Evolutionary conservation across 2,797 vertebrate species (phyloP).

Genomic region (Lophius americanus): DNA sequence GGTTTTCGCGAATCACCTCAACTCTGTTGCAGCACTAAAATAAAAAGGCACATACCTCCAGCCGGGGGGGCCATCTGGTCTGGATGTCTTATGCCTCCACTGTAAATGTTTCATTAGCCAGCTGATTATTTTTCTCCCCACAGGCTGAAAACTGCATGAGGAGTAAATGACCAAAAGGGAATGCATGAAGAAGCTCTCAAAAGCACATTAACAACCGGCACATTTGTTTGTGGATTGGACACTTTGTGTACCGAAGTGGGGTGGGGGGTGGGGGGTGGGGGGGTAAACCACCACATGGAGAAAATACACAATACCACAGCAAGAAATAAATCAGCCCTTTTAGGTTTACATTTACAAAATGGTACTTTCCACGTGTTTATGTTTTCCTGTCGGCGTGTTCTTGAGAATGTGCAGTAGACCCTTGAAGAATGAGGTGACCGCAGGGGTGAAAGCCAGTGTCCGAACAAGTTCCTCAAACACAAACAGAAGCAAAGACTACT

Average conservation of each 20-base stretch:
- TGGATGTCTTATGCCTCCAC: conserved; percentile 20
- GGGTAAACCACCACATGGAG: background rate
- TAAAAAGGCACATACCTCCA: conserved; percentile 47
- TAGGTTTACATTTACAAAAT: conserved; percentile 10
- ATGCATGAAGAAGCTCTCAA: conserved; percentile 10
- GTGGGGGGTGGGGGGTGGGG: no score
- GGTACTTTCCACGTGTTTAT: conserved; percentile 15
- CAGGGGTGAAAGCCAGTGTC: background rate
- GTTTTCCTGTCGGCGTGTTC: background rate
- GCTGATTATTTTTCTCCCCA: conserved; percentile 37
- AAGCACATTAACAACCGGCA: conserved; percentile 3
- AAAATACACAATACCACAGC: conserved; percentile 11
- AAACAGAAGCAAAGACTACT: background rate
- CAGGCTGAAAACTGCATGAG: conserved; percentile 25
- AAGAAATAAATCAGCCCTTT: background rate
- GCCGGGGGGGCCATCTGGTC: conserved; percentile 47
- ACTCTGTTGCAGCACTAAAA: no score
- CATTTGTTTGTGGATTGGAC: conserved; percentile 1
- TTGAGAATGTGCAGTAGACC: conserved; percentile 5
- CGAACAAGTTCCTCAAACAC: conserved; percentile 22
- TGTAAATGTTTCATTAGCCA: conserved; percentile 60
- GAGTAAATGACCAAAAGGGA: conserved; percentile 17
- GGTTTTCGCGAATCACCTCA: conserved; percentile 6
- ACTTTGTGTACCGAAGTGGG: background rate
- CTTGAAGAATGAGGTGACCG: conserved; percentile 6